phyloP scores from a whole-genome alignment of 1,140 invertebrate genomes.

The Argopecten irradians region DNA sequence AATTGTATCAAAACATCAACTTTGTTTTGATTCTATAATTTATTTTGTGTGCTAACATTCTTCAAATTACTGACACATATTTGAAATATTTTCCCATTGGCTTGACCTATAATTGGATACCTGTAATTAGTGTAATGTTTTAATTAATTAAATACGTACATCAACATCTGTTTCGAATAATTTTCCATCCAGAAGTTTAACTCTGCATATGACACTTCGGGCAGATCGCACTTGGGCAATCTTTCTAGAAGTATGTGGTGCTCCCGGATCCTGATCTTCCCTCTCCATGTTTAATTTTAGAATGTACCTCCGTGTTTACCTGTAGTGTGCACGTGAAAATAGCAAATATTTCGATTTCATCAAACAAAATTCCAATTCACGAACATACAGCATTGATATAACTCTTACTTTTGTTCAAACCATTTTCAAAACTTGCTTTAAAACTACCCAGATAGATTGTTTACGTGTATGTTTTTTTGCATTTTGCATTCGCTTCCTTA shows the following conservation, averaged over 20 bases:
- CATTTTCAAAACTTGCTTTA: background rate
- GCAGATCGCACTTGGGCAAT: constrained; percentile 41
- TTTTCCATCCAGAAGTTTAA: constrained; percentile 45
- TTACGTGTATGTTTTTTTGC: background rate
- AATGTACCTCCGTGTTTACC: background rate
- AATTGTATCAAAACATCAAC: too few species aligned
- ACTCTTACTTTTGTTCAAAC: background rate
- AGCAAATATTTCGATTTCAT: background rate
- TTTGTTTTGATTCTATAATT: too few species aligned
- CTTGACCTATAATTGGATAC: background rate
- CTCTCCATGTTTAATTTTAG: constrained; percentile 16
- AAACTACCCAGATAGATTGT: background rate
- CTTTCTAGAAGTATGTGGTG: background rate
- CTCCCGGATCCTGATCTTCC: background rate
- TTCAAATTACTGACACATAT: background rate
- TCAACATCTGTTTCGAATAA: constrained; percentile 49
- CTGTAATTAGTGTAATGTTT: background rate
- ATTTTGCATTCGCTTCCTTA: background rate
- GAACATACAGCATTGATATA: background rate
- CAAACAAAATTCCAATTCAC: background rate
- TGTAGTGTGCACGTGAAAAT: background rate
- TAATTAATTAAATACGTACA: constrained; percentile 29
- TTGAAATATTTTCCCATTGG: background rate
- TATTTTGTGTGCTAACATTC: too few species aligned
- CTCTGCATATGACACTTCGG: constrained; percentile 39